These are phyloP conservation scores for Archilochus colubris DNA, from an alignment of 2,113 vertebrate genomes.

Conservation along the genomic window DNA sequence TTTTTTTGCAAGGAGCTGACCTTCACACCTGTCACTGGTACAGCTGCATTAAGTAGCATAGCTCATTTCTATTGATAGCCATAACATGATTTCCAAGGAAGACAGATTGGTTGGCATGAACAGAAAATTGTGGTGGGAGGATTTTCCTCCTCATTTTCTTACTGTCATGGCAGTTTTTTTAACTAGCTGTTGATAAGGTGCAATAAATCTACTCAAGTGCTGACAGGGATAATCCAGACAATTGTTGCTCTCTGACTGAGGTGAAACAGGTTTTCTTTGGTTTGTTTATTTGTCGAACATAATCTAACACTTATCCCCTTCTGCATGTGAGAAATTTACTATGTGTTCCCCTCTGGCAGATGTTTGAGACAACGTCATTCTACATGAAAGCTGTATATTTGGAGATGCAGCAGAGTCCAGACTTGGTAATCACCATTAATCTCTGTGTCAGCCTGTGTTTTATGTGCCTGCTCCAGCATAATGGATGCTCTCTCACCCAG, in stretches of 20 bases:
- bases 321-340: constrained; percentile 41
- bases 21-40: background rate
- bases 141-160: background rate
- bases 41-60: background rate
- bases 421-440: constrained; percentile 36
- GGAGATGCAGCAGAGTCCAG: background rate
- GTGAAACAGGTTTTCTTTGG: constrained; percentile 30
- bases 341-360: constrained; percentile 45
- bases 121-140: background rate
- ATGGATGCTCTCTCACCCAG: constrained; percentile 8
- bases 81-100: background rate
- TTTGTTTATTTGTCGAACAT: constrained; percentile 54
- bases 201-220: constrained; percentile 47
- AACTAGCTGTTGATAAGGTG: constrained; percentile 56
- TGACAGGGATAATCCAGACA: constrained; percentile 50
- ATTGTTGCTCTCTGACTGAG: constrained; percentile 18
- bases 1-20: background rate
- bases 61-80: background rate
- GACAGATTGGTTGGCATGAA: background rate
- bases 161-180: constrained; percentile 30
- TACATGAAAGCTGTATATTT: constrained; percentile 44
- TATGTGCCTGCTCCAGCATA: constrained; percentile 20
- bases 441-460: constrained; percentile 52
- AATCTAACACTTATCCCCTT: constrained; percentile 12
- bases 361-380: constrained; percentile 44